Evolutionary conservation across 2,113 vertebrate genomes (phyloP).

Genomic region (Ageneiosus marmoratus): DNA sequence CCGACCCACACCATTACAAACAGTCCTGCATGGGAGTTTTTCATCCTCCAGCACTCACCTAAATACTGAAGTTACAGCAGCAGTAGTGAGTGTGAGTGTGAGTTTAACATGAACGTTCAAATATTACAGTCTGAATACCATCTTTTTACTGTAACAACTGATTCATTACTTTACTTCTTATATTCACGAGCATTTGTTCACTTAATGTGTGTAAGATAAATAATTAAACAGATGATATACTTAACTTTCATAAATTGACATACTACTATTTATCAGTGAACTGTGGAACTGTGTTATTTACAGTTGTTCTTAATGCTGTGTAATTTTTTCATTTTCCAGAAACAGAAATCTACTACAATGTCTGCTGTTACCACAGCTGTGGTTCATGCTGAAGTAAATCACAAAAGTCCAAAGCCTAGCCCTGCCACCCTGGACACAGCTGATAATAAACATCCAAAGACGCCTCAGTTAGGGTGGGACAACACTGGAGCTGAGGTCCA

Average conservation of each 20-base stretch:
- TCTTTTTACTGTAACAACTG: not conserved
- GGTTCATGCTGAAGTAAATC: constrained; percentile 55
- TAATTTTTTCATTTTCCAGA: constrained; percentile 49
- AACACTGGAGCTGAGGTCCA: constrained; percentile 57
- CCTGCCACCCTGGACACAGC: constrained; percentile 61
- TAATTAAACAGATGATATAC: too few relatives aligned
- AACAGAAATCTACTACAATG: constrained; percentile 54
- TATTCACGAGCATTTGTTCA: not conserved
- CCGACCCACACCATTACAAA: not conserved
- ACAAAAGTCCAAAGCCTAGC: constrained; percentile 7
- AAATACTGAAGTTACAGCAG: not conserved
- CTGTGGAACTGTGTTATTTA: not conserved
- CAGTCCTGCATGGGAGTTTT: not conserved
- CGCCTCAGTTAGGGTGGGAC: constrained; percentile 55
- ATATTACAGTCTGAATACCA: not conserved
- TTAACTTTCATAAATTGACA: too few relatives aligned
- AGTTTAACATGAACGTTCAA: not conserved
- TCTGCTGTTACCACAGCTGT: constrained; percentile 38
- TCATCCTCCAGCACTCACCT: not conserved
- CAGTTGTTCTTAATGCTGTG: not conserved
- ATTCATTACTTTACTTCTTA: not conserved
- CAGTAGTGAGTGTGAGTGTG: not conserved
- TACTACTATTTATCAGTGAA: not conserved
- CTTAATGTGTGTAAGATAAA: not conserved
- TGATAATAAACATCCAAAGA: constrained; percentile 60